Evolutionary conservation across 2,888 invertebrate genomes (phyloP), one percentile per base, ranked within the genome.

Genomic region (Andrena haemorrhoa): DNA sequence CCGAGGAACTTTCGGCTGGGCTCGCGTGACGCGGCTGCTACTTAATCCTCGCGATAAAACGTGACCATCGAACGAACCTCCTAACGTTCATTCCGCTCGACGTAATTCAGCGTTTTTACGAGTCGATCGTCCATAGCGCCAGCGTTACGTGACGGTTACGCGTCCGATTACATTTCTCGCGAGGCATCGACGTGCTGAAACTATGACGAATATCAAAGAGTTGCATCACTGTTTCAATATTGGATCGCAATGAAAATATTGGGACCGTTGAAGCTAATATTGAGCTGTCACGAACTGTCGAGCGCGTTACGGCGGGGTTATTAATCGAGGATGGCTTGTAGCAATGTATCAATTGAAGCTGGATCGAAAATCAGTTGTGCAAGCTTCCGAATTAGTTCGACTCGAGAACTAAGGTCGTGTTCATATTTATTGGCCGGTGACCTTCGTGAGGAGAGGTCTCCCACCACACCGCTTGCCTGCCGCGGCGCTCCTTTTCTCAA

Each of bases 1-100:
- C 10, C 58, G 69, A 26, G 23, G n/a, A 71, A 75, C 26, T 41
- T 75, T 70, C n/a, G 5, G 23, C 16, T n/a, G 16, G 12, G 20
- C 49, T n/a, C 5, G 33, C 12, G n/a, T 53, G 20, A 31, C 29
- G 33, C 23, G 31, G 41, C 41, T 41, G 41, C 41, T 41, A 65
- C 12, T 41, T 53, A 41, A 65, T 72, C 12, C 26, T 20, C 41
- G 35, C 56, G 56, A 10, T 23, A 23, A 56, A 20, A 20, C 10
- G 23, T 56, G 23, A 56, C 56, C 10, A 26, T 26, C 23, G 26
- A 26, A 56, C 23, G 23, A 26, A 56, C 23, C 10, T 4, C 4
- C 10, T 10, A 20, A 56, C 23, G 23, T 56, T 23, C 20, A 56
- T 26, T 56, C 23, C 23, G 23, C 23, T 51, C 20, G 51, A 20